Conservation (phyloP, 2,888 invertebrate species). For the Pseudococcus jackbeardsleyi region DNA sequence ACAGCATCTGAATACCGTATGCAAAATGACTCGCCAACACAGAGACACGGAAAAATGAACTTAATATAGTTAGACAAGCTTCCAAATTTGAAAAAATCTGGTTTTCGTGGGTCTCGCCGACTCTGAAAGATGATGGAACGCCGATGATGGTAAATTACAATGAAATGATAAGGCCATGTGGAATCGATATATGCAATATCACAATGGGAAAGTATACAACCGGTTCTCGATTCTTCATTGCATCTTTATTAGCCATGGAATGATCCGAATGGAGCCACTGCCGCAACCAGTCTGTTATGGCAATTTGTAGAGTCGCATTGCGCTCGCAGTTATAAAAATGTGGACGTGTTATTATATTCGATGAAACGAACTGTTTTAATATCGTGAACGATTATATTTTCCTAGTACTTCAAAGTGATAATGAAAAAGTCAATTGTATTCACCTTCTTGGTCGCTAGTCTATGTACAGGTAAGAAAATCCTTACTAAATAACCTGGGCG, state of each 20-base stretch:
- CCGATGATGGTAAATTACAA: conserved; percentile 54
- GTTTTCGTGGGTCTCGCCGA: conserved; percentile 28
- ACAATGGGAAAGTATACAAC: conserved; percentile 64
- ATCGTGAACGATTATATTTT: conserved; percentile 34
- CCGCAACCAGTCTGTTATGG: conserved; percentile 63
- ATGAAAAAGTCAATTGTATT: conserved; percentile 61
- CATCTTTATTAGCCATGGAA: conserved; percentile 62
- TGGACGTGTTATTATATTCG: conserved; percentile 61
- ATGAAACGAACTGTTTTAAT: conserved; percentile 51
- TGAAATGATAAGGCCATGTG: conserved; percentile 63
- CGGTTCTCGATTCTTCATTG: conserved; percentile 61
- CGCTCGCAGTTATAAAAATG: conserved; percentile 62
- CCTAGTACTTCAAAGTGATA: conserved; percentile 34
- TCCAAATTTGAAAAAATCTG: conserved; percentile 50
- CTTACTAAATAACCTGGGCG: background rate
- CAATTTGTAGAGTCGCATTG: conserved; percentile 61
- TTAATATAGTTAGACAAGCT: conserved; percentile 3
- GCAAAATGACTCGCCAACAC: background rate
- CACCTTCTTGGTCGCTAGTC: conserved; percentile 58
- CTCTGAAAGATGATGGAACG: background rate
- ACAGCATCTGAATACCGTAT: background rate
- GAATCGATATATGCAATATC: conserved; percentile 62
- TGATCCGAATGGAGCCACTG: conserved; percentile 61
- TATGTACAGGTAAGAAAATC: conserved; percentile 56
- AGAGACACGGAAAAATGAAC: background rate